phyloP scores from a whole-genome alignment of 2,113 vertebrate genomes.

The Serinus canaria region DNA sequence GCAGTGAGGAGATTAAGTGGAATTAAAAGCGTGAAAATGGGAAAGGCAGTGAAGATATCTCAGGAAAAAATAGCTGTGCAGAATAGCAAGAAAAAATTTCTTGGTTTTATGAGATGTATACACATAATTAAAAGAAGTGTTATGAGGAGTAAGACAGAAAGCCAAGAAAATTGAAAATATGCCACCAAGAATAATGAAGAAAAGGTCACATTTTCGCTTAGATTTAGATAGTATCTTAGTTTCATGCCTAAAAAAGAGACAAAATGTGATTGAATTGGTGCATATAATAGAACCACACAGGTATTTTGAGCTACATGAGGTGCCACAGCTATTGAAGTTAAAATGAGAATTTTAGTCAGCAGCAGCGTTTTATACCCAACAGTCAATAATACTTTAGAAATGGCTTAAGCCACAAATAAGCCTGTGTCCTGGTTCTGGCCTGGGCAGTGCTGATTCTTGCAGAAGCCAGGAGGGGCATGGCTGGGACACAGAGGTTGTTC shows the following conservation, averaged over 20 bases:
- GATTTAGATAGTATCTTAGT: not conserved
- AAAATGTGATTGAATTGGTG: not conserved
- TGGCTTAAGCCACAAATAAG: not conserved
- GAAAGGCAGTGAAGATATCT: not conserved
- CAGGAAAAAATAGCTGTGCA: not conserved
- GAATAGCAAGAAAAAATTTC: not conserved
- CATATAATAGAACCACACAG: not conserved
- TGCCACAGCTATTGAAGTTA: not conserved
- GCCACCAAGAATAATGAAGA: not conserved
- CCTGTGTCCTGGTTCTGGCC: not conserved
- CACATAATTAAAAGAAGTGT: not conserved
- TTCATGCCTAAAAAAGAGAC: not conserved
- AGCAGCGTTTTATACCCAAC: not conserved
- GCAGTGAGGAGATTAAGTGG: not conserved
- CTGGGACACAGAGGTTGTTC: not conserved
- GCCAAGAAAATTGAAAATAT: not conserved
- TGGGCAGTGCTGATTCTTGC: not conserved
- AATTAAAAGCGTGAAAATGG: not conserved
- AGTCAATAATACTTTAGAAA: not conserved
- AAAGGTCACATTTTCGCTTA: constrained; percentile 6
- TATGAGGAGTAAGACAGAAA: not conserved
- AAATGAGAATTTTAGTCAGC: not conserved
- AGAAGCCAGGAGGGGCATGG: not conserved
- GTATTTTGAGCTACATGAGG: not conserved
- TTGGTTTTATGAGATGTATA: not conserved